A percentile compares a stretch with the other conserved stretches of the same genome.
These are phyloP conservation scores for Thamnophis elegans DNA, from an alignment of 2,797 vertebrate species.

Conservation along the genomic window DNA sequence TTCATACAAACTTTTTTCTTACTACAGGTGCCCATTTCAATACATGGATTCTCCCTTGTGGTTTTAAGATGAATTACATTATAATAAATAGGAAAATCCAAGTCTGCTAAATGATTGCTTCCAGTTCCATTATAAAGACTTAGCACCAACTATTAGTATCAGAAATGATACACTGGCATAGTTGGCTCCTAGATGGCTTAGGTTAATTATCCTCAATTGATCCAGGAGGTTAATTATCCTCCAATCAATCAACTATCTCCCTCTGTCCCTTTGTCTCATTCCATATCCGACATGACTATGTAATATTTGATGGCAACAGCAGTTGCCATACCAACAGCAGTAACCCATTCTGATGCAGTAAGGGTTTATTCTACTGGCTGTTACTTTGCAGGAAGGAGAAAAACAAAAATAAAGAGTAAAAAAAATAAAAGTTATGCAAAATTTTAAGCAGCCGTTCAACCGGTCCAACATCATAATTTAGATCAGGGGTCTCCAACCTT, in stretches of 20 bases:
- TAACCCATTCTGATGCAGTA: not conserved
- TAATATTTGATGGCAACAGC: not conserved
- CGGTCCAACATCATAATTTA: not conserved
- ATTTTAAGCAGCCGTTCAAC: not conserved
- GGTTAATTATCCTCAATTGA: not conserved
- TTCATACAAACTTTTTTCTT: not conserved
- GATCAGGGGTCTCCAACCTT: not conserved
- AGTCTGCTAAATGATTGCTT: not conserved
- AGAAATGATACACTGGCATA: not conserved
- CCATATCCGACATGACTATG: not conserved
- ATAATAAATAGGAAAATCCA: not conserved
- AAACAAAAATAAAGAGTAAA: not conserved
- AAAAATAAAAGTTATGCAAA: not conserved
- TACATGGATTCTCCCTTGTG: not conserved
- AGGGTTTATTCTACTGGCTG: not conserved
- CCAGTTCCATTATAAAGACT: not conserved
- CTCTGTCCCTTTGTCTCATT: not conserved
- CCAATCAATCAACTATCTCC: not conserved
- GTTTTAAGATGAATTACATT: not conserved
- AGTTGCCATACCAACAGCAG: not conserved
- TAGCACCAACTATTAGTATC: not conserved
- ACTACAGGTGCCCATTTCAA: not conserved
- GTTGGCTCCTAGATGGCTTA: not conserved
- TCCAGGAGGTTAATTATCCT: not conserved
- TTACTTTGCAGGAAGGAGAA: not conserved